phyloP scores from a whole-genome alignment of 2,797 vertebrate species.

The Pangasius larnaudii region DNA sequence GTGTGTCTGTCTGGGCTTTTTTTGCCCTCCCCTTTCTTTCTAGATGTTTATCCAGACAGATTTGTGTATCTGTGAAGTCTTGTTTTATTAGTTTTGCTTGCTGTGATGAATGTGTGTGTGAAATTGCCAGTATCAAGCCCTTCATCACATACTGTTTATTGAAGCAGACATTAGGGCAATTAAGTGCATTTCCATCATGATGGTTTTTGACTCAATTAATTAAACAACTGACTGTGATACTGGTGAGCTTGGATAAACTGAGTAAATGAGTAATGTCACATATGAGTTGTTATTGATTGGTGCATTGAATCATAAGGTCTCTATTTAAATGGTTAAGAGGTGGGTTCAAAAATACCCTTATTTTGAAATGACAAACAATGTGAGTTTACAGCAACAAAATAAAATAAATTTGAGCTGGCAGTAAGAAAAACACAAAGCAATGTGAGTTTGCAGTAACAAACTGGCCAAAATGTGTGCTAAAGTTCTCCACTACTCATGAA shows the following conservation, averaged over 20 bases:
- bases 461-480: not conserved
- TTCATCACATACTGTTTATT: slow-evolving; percentile 37
- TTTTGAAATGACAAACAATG: not conserved
- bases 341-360: not conserved
- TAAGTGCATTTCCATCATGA: slow-evolving; percentile 27
- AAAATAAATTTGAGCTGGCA: not conserved
- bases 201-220: slow-evolving; percentile 26
- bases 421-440: not conserved
- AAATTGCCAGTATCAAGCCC: slow-evolving; percentile 22
- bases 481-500: not conserved
- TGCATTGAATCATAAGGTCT: not conserved
- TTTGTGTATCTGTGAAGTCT: slow-evolving; percentile 20
- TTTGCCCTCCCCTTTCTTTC: slow-evolving; percentile 6
- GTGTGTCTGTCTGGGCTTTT: not conserved
- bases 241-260: slow-evolving; percentile 8
- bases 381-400: not conserved
- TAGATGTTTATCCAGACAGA: slow-evolving; percentile 31
- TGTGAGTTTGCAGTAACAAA: not conserved
- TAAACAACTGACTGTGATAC: slow-evolving; percentile 3
- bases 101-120: slow-evolving; percentile 31
- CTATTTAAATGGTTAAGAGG: not conserved
- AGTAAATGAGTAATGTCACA: slow-evolving; percentile 7
- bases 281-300: slow-evolving; percentile 6
- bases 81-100: slow-evolving; percentile 44
- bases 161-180: slow-evolving; percentile 30